These are phyloP conservation scores for Fragum whitleyi DNA, from an alignment of 2,888 invertebrate genomes.

Conservation along the genomic window DNA sequence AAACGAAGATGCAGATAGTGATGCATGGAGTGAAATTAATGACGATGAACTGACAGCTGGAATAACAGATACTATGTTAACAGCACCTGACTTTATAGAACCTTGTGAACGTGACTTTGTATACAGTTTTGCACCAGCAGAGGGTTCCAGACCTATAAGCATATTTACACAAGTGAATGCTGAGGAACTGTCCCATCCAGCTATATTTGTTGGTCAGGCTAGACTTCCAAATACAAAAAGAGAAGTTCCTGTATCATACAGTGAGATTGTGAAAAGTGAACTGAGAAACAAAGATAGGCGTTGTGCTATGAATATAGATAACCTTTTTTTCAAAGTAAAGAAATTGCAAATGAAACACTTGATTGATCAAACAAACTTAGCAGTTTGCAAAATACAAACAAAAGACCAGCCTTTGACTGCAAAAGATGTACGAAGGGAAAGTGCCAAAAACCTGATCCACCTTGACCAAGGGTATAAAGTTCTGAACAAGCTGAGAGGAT, in stretches of 20 bases:
- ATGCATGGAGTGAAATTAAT: slow-evolving; percentile 39
- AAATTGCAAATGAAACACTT: slow-evolving; percentile 41
- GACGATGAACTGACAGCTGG: slow-evolving; percentile 13
- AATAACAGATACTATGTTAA: slow-evolving; percentile 33
- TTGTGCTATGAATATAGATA: background rate
- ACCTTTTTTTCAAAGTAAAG: slow-evolving; percentile 23
- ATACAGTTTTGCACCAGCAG: slow-evolving; percentile 33
- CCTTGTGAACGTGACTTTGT: slow-evolving; percentile 28
- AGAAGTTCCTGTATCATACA: slow-evolving; percentile 35
- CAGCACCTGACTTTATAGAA: slow-evolving; percentile 47
- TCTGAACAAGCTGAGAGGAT: background rate
- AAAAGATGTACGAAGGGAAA: slow-evolving; percentile 13
- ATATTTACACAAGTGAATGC: background rate
- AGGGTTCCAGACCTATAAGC: background rate
- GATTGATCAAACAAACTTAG: slow-evolving; percentile 26
- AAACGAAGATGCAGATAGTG: slow-evolving; percentile 16
- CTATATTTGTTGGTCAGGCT: slow-evolving; percentile 53
- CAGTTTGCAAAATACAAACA: slow-evolving; percentile 35
- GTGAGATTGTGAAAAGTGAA: slow-evolving; percentile 32
- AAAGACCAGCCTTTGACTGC: slow-evolving; percentile 25
- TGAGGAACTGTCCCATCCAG: slow-evolving; percentile 48
- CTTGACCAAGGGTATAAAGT: slow-evolving; percentile 3
- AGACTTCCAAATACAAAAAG: slow-evolving; percentile 17
- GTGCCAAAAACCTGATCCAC: background rate
- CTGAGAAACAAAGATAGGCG: slow-evolving; percentile 12